Evolutionary conservation across 2,888 invertebrate species (phyloP).

Genomic region (Drosophila macrospina): DNA sequence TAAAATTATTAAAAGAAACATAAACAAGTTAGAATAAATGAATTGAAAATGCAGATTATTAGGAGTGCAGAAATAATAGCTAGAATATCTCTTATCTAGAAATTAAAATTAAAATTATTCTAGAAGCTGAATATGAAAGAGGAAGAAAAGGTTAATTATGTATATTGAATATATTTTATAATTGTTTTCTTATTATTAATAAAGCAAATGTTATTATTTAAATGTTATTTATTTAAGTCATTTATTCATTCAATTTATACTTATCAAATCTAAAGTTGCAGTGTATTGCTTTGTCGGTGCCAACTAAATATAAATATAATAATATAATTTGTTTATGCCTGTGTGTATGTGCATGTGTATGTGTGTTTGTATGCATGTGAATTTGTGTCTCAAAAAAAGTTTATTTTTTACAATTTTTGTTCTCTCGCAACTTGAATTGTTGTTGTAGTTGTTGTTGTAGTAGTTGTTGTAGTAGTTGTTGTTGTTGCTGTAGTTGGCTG

Average conservation of each 20-base stretch:
- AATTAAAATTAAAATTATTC: too few relatives aligned
- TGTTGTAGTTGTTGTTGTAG: conserved; percentile 43
- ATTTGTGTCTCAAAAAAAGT: conserved; percentile 57
- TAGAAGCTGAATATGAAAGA: too few relatives aligned
- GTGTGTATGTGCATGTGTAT: conserved; percentile 22
- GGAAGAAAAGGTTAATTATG: too few relatives aligned
- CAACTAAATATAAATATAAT: not conserved
- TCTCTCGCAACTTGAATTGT: conserved; percentile 37
- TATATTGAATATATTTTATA: too few relatives aligned
- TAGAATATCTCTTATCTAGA: too few relatives aligned
- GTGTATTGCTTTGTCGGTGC: conserved; percentile 26
- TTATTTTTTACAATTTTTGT: conserved; percentile 61
- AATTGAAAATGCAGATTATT: too few relatives aligned
- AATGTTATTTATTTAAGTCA: too few relatives aligned
- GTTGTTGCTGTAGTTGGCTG: conserved; percentile 30
- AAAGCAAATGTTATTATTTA: too few relatives aligned
- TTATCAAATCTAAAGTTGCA: not conserved
- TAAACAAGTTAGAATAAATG: too few relatives aligned
- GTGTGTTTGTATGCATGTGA: conserved; percentile 31
- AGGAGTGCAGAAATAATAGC: too few relatives aligned
- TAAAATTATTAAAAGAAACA: not conserved
- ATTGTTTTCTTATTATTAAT: too few relatives aligned
- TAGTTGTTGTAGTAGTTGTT: conserved; percentile 33
- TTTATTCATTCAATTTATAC: too few relatives aligned
- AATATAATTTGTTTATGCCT: not conserved